These are phyloP conservation scores for Junonia oenone DNA, from an alignment of 2,888 invertebrate genomes.

Conservation along the genomic window DNA sequence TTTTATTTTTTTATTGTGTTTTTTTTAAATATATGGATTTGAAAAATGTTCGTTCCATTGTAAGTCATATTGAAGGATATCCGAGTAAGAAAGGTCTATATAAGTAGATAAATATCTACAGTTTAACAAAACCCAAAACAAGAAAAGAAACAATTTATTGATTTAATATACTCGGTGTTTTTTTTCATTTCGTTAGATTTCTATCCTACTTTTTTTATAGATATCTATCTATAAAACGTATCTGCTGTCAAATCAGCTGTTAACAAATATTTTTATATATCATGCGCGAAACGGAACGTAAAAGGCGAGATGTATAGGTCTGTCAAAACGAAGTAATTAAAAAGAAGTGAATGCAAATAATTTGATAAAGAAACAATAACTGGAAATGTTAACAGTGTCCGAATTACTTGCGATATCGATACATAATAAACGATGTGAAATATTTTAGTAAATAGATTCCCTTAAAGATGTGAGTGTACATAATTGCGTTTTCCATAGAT, in stretches of 20 bases:
- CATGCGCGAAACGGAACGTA: constrained; percentile 25
- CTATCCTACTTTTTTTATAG: no score
- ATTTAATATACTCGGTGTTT: no score
- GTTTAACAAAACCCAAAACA: no score
- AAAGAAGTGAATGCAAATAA: constrained; percentile 45
- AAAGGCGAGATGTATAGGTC: constrained; percentile 41
- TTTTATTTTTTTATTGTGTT: no score
- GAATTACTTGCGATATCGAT: constrained; percentile 34
- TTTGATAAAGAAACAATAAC: constrained; percentile 37
- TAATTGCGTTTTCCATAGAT: constrained; percentile 38
- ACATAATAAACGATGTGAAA: constrained; percentile 54
- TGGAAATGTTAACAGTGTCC: constrained; percentile 42
- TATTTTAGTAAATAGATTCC: constrained; percentile 38
- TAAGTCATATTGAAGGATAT: no score
- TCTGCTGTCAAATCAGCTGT: background rate
- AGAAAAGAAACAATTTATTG: no score
- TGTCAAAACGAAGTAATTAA: constrained; percentile 40
- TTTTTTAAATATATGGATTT: no score
- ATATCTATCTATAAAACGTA: no score
- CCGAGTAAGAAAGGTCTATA: no score
- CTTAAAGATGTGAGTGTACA: constrained; percentile 54
- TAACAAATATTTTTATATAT: background rate
- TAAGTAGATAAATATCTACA: no score
- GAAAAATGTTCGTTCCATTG: no score
- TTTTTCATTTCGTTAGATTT: no score